phyloP scores from a whole-genome alignment of 2,797 vertebrate species.

The Smutsia temminckii region DNA sequence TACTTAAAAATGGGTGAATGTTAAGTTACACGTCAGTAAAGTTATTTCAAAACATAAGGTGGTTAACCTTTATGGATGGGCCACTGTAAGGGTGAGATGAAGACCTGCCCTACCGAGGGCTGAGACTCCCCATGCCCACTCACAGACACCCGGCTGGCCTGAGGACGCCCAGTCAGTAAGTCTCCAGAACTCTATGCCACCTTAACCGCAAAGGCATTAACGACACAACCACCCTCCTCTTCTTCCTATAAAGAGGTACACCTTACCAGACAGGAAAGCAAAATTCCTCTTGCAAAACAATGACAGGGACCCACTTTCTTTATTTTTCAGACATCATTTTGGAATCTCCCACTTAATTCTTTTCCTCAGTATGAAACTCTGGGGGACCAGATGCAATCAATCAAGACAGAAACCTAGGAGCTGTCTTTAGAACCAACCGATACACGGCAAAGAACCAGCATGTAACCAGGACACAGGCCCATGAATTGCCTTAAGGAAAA shows the following conservation, averaged over 20 bases:
- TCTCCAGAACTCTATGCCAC: not conserved
- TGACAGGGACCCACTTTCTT: not conserved
- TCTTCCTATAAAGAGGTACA: not conserved
- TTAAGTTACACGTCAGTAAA: slow-evolving; percentile 20
- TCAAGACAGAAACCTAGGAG: not conserved
- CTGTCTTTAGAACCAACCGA: not conserved
- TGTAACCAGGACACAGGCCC: not conserved
- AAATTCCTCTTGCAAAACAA: not conserved
- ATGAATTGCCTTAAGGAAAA: not conserved
- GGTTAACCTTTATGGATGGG: not conserved
- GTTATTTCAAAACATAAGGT: not conserved
- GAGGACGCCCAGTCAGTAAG: not conserved
- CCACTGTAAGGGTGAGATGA: not conserved
- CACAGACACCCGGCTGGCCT: not conserved
- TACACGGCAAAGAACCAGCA: slow-evolving; percentile 25
- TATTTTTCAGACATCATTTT: not conserved
- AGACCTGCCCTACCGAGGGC: not conserved
- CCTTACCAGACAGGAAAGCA: not conserved
- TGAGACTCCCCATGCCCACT: not conserved
- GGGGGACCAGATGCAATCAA: not conserved
- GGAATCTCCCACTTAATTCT: not conserved
- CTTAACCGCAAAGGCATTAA: not conserved
- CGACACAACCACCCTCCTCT: not conserved
- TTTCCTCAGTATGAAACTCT: not conserved
- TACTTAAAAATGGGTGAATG: not conserved